phyloP scores from a whole-genome alignment of 2,888 invertebrate species.

The Harpalus rubripes region DNA sequence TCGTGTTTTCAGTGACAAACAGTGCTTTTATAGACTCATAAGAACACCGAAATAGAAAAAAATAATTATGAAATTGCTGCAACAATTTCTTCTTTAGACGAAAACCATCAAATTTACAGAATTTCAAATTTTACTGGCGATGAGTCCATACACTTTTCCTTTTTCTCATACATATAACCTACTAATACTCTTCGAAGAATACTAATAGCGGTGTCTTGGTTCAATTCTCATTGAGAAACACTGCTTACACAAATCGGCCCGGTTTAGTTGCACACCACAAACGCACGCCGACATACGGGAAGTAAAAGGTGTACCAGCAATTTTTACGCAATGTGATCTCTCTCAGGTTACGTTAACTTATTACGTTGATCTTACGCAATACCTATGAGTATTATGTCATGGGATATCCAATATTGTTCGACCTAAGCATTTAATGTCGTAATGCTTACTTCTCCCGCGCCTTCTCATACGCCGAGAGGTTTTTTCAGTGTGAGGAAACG shows the following conservation, averaged over 20 bases:
- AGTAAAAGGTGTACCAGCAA: conserved; percentile 60
- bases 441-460: conserved; percentile 47
- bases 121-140: too few relatives aligned
- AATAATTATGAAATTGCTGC: too few relatives aligned
- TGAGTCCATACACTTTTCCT: too few relatives aligned
- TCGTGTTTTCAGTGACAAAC: too few relatives aligned
- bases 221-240: neutral
- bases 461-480: conserved; percentile 20
- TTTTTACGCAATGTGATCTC: conserved; percentile 65
- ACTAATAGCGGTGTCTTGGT: neutral
- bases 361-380: conserved; percentile 61
- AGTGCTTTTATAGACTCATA: too few relatives aligned
- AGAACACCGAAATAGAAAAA: too few relatives aligned
- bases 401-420: conserved; percentile 65
- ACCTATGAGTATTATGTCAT: conserved; percentile 63
- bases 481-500: conserved; percentile 18
- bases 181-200: neutral
- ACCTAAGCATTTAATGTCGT: conserved; percentile 41
- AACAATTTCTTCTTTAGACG: too few relatives aligned
- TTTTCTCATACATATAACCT: neutral
- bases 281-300: conserved; percentile 54
- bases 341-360: conserved; percentile 59
- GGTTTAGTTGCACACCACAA: conserved; percentile 20
- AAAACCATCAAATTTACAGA: too few relatives aligned
- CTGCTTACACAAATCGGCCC: conserved; percentile 51